phyloP scores from a whole-genome alignment of 2,797 vertebrate genomes.

The Hippocampus kuda region DNA sequence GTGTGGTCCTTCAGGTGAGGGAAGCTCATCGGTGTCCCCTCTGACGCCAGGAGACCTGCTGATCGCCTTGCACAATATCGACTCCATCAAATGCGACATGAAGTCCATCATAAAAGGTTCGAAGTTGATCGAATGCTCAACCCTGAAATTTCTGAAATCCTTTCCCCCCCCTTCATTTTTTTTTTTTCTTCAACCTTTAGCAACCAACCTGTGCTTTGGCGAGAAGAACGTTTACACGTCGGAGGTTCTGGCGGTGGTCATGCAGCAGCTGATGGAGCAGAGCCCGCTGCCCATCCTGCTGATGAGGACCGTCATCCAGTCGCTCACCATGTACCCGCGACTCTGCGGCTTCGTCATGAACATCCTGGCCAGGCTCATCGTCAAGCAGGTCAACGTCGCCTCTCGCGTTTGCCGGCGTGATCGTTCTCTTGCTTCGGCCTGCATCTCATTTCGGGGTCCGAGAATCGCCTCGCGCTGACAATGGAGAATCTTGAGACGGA shows the following conservation, averaged over 20 bases:
- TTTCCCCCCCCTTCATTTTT: too few relatives aligned
- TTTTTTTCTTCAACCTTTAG: conserved; percentile 43
- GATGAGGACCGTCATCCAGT: conserved; percentile 95
- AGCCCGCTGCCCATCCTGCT: conserved; percentile 88
- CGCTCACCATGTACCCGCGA: conserved; percentile 89
- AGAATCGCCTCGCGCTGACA: too few relatives aligned
- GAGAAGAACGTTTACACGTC: conserved; percentile 92
- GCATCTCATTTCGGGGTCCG: too few relatives aligned
- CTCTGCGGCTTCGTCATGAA: conserved; percentile 94
- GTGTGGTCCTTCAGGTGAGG: conserved; percentile 71
- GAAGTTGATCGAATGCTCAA: neutral
- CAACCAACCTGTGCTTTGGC: conserved; percentile 90
- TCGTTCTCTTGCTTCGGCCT: too few relatives aligned
- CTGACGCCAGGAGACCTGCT: conserved; percentile 87
- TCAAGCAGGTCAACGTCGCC: conserved; percentile 77
- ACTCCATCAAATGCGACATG: conserved; percentile 92
- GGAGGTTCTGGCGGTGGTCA: conserved; percentile 90
- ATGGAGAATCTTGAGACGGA: too few relatives aligned
- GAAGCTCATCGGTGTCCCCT: conserved; percentile 81
- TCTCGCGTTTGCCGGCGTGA: neutral
- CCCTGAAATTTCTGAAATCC: neutral
- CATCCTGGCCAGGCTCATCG: conserved; percentile 86
- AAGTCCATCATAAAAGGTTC: conserved; percentile 95
- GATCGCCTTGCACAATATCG: conserved; percentile 86
- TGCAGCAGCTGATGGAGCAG: conserved; percentile 97